Conservation (phyloP, 2,797 vertebrate genomes). For the Uromys caudimaculatus region DNA sequence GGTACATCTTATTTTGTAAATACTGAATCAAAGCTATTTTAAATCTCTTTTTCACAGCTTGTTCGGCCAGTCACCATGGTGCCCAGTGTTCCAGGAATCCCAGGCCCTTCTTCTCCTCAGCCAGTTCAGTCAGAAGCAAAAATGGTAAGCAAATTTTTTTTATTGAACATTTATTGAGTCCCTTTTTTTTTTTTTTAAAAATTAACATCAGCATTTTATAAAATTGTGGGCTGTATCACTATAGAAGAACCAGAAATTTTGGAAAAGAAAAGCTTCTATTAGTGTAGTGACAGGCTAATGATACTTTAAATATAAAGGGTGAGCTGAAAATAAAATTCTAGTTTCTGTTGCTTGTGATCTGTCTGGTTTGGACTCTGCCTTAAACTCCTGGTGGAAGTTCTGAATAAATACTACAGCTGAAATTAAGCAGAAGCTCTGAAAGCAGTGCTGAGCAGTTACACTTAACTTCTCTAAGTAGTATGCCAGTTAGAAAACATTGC, state of each 20-base stretch:
- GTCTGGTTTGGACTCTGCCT: conserved; percentile 41
- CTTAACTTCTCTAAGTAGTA: neutral
- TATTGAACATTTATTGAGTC: conserved; percentile 47
- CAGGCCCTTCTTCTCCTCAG: conserved; percentile 97
- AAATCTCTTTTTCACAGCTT: conserved; percentile 88
- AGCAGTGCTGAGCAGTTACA: neutral
- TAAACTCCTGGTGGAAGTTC: conserved; percentile 67
- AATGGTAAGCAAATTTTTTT: conserved; percentile 92
- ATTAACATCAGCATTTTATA: conserved; percentile 38
- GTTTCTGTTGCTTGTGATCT: neutral
- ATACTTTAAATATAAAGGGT: conserved; percentile 42
- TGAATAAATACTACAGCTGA: conserved; percentile 64
- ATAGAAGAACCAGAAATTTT: conserved; percentile 29
- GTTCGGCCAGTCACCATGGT: conserved; percentile 99
- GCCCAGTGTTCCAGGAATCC: conserved; percentile 98
- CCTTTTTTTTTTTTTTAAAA: neutral
- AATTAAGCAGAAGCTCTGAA: neutral
- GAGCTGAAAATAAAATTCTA: conserved; percentile 24
- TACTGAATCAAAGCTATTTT: conserved; percentile 65
- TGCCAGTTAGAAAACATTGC: conserved; percentile 9
- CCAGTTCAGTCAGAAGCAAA: conserved; percentile 98
- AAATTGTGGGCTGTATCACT: conserved; percentile 23
- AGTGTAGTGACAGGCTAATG: conserved; percentile 27
- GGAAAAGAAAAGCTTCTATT: conserved; percentile 6
- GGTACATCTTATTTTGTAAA: conserved; percentile 48